Evolutionary conservation across 2,888 invertebrate genomes (phyloP).

Genomic region (Drosophila sordidula): DNA sequence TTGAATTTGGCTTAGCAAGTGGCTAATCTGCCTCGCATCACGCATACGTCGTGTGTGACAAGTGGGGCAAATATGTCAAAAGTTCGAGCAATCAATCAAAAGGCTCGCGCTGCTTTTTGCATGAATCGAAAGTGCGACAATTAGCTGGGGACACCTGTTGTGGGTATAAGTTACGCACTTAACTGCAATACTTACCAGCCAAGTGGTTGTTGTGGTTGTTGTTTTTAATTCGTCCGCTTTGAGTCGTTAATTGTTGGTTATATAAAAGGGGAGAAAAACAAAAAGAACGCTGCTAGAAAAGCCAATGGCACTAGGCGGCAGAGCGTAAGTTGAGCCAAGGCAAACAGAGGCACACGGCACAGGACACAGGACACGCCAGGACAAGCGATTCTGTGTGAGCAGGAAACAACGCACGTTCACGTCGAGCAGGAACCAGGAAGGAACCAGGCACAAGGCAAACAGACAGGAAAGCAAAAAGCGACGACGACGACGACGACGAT

Average conservation of each 20-base stretch:
- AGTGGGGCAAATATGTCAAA: slow-evolving; percentile 11
- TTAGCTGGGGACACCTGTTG: slow-evolving; percentile 41
- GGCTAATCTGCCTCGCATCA: slow-evolving; percentile 23
- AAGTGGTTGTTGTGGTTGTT: slow-evolving; percentile 26
- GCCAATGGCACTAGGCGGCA: slow-evolving; percentile 2
- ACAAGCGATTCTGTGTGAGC: slow-evolving; percentile 28
- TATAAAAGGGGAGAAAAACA: slow-evolving; percentile 13
- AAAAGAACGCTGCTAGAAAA: slow-evolving; percentile 10
- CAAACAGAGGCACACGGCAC: slow-evolving; percentile 45
- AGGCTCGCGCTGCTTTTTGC: slow-evolving; percentile 1
- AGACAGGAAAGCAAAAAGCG: slow-evolving; percentile 67
- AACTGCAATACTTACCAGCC: slow-evolving; percentile 23
- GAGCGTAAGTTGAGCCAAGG: slow-evolving; percentile 27
- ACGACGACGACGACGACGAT: slow-evolving; percentile 12
- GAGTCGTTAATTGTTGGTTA: slow-evolving; percentile 40
- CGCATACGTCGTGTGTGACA: slow-evolving; percentile 57
- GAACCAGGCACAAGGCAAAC: slow-evolving; percentile 68
- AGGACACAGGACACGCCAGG: slow-evolving; percentile 28
- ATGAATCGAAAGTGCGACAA: background rate
- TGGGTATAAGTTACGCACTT: background rate
- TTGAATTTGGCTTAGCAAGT: slow-evolving; percentile 3
- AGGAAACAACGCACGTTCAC: slow-evolving; percentile 77
- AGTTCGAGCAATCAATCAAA: slow-evolving; percentile 54
- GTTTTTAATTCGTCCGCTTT: slow-evolving; percentile 35
- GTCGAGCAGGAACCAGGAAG: slow-evolving; percentile 77